phyloP scores from a whole-genome alignment of 2,888 invertebrate genomes.

The Electrophaes corylata region DNA sequence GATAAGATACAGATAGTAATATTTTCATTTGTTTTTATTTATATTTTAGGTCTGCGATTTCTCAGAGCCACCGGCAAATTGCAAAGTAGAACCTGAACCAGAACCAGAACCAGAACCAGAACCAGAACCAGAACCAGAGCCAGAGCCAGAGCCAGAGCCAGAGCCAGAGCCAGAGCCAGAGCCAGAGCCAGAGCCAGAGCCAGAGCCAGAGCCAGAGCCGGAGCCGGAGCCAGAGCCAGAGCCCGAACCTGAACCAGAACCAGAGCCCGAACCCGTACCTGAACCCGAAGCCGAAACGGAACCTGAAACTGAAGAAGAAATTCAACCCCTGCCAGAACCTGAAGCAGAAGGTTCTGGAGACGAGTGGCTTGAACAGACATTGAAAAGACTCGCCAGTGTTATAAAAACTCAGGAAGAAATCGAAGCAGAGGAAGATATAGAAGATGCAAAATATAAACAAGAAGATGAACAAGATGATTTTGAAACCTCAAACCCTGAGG shows the following conservation, averaged over 20 bases:
- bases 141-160: constrained; percentile 29
- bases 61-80: constrained; percentile 57
- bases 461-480: constrained; percentile 29
- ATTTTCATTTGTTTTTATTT: too few species aligned
- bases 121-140: constrained; percentile 23
- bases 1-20: too few species aligned
- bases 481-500: constrained; percentile 19
- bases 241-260: constrained; percentile 56
- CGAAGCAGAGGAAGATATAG: constrained; percentile 41
- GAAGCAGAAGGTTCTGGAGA: constrained; percentile 48
- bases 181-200: neutral
- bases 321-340: constrained; percentile 61
- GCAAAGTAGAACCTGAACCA: constrained; percentile 35
- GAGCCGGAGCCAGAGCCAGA: constrained; percentile 51
- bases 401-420: constrained; percentile 46
- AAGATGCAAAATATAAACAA: constrained; percentile 21
- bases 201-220: constrained; percentile 12
- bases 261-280: constrained; percentile 61
- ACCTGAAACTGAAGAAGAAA: constrained; percentile 54
- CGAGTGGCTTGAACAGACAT: constrained; percentile 47
- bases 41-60: constrained; percentile 68
- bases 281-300: constrained; percentile 65
- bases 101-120: neutral
- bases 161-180: neutral
- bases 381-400: constrained; percentile 40